Base-by-base conservation (phyloP, 2,797 vertebrate genomes). In the Melanotaenia boesemani region DNA sequence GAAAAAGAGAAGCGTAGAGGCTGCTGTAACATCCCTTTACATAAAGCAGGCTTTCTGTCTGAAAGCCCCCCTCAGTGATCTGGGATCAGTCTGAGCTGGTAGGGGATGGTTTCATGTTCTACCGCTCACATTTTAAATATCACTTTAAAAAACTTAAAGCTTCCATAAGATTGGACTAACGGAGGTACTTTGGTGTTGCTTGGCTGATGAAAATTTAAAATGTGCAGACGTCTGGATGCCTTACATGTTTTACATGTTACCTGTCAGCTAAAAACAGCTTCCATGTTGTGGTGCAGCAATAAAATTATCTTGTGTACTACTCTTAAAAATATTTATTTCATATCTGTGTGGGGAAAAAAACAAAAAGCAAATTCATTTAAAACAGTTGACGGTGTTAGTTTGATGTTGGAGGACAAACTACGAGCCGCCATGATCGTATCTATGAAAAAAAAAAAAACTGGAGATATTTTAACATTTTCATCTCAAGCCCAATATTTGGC, bases 401-500 rank as follows among this genome's bases (percentile, higher is more conserved):
- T 58, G 12, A 26, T 62, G 6, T n/a, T 39, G 41, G 63, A 32
- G 76, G 39, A 54, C 65, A 62, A 78, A 67, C 71, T 75, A 68
- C 37, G 72, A 44, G 68, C 6, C 1, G 6, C 46, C 44, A 37
- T 24, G 41, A 57, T 76, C 36, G 22, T 44, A 39, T 72, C 50
- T 60, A 79, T 79, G 56, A 67, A 60, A 66, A 75, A 76, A 74
- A 48, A 50, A 48, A 12, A 28, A 44, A 63, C 62, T 36, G 67
- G 74, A 62, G 69, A 73, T 64, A 5, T 61, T 76, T 69, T 55
- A 64, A 66, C 82, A 94, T 86, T 87, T 93, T 93, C 94, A 95
- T 95, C 96, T 95, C 94, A 95, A 94, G 92, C 94, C 93, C 95
- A 94, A 75, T 76, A 82, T 95, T 94, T 96, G 96, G 91, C 93